A percentile compares a stretch with the other conserved stretches of the same genome.
Evolutionary conservation across 2,797 vertebrate species (phyloP).

Genomic region (Cossypha polioptera): DNA sequence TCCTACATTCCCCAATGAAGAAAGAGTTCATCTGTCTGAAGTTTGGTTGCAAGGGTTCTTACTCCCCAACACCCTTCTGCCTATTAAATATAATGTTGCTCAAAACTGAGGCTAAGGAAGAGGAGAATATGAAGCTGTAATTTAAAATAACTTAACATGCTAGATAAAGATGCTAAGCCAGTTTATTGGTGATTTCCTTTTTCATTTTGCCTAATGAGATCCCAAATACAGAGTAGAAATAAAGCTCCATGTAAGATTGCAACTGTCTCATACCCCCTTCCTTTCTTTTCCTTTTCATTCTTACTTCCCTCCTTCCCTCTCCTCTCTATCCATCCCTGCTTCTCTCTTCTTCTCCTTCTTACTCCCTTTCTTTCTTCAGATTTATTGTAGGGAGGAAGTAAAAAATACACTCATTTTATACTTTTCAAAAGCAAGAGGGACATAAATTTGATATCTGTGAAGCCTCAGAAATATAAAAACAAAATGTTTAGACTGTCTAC

Average conservation of each 20-base stretch:
- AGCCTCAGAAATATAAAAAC: not conserved
- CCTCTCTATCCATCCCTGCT: not conserved
- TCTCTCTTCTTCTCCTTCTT: not conserved
- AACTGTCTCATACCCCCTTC: not conserved
- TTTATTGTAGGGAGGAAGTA: not conserved
- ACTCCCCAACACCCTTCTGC: not conserved
- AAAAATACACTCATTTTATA: not conserved
- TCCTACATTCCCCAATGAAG: not conserved
- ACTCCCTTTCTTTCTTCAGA: not conserved
- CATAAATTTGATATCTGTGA: not conserved
- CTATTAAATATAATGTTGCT: not conserved
- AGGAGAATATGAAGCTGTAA: not conserved
- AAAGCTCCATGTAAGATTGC: accelerated
- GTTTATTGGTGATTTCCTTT: not conserved
- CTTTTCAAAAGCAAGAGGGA: not conserved
- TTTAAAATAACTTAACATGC: not conserved
- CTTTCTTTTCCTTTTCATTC: not conserved
- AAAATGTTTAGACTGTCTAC: not conserved
- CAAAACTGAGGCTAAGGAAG: not conserved
- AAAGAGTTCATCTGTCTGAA: not conserved
- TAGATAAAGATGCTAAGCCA: not conserved
- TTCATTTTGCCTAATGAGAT: not conserved
- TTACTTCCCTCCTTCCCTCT: not conserved
- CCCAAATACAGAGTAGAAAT: not conserved
- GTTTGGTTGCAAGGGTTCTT: not conserved